Evolutionary conservation across 2,113 vertebrate genomes (phyloP), one percentile per base, ranked within the genome.

Genomic region (Amphiprion ocellaris): DNA sequence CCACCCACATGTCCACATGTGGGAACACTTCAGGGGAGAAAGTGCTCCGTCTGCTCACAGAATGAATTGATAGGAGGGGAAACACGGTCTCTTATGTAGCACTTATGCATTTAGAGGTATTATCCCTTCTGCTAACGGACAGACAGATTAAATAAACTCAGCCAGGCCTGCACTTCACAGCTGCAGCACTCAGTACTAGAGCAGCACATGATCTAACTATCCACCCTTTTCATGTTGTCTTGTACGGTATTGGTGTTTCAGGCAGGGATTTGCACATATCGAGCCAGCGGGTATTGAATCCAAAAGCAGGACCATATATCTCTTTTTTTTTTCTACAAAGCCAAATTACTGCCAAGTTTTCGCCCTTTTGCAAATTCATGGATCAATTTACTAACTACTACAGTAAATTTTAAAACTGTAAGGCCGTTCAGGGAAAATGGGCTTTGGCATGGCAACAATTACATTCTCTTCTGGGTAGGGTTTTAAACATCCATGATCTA

Each of bases 1-100:
- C 85, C 87, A 89, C 86, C 84, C 88, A 82, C 80, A 37, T 30
- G 39, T 73, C 64, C 49, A 90, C 90, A 87, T 84, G 80, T 91
- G 90, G 88, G 61, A 90, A 76, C 82, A 81, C 63, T 91, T 88
- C 78, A 2, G 67, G 16, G 37, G 71, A 52, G 63, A 65, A 70
- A 66, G 67, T 56, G 53, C 39, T 65, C 67, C 14, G 16, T 77
- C 37, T 46, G 4, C 26, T 72, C 61, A 33, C 65, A 77, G 28
- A 72, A 74, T 15, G 50, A 53, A 64, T n/a, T 30, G 24, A 82
- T 58, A 67, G 24, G 41, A 77, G 66, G 30, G 47, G 44, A 59
- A 79, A 79, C 77, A 21, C 17, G 46, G 58, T 53, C 47, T 76
- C 14, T 47, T 16, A 21, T 64, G 66, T 39, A 44, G 30, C 46